Conservation (phyloP, 1,140 invertebrate species). For the Catajapyx aquilonaris region DNA sequence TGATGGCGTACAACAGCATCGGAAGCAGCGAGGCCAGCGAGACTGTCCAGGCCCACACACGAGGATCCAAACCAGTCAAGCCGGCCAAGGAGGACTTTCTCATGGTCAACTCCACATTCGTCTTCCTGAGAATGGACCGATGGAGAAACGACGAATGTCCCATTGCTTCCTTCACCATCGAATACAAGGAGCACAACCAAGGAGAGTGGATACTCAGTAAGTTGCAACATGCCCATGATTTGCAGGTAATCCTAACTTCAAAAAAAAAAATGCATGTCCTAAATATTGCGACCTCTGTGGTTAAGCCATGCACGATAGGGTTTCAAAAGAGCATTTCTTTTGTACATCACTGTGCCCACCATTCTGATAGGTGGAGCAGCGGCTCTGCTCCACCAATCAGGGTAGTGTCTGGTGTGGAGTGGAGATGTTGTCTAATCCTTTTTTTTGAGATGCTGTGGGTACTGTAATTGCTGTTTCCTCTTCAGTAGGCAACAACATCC, state of each 20-base stretch:
- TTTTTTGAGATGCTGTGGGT: not conserved
- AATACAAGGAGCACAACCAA: constrained; percentile 19
- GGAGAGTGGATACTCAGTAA: constrained; percentile 12
- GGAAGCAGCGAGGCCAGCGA: constrained; percentile 23
- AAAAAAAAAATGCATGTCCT: too few relatives aligned
- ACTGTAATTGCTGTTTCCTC: not conserved
- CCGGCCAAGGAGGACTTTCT: constrained; percentile 14
- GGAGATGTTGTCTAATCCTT: not conserved
- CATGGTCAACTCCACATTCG: constrained; percentile 23
- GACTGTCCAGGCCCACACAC: constrained; percentile 22
- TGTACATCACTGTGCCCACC: too few relatives aligned
- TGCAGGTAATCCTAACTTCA: not conserved
- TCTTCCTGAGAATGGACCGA: constrained; percentile 23
- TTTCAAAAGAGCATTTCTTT: too few relatives aligned
- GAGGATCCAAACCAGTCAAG: constrained; percentile 20
- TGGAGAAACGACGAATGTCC: constrained; percentile 27
- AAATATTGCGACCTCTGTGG: too few relatives aligned
- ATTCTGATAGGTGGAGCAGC: not conserved
- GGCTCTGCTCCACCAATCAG: too few relatives aligned
- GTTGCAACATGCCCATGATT: not conserved
- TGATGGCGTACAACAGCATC: constrained; percentile 23
- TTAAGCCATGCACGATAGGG: too few relatives aligned
- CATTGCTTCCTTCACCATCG: constrained; percentile 24
- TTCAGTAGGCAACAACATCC: constrained; percentile 7
- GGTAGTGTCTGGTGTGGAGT: not conserved